These are phyloP conservation scores for Otus scops DNA, from an alignment of 2,797 vertebrate genomes.

Conservation along the genomic window DNA sequence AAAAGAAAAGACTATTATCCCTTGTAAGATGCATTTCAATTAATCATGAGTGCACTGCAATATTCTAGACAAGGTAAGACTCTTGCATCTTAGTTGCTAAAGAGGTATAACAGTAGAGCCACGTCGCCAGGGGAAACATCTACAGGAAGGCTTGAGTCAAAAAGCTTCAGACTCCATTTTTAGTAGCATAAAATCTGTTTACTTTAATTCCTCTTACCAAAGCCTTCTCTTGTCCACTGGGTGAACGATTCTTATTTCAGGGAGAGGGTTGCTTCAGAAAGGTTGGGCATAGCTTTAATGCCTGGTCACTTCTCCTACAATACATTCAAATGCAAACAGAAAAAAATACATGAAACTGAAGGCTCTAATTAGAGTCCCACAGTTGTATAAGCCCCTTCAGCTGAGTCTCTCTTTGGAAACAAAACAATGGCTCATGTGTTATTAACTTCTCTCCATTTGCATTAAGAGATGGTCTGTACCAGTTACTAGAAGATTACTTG, in stretches of 20 bases:
- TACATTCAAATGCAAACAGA: neutral
- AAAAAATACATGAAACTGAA: neutral
- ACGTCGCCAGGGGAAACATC: neutral
- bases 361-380: neutral
- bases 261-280: neutral
- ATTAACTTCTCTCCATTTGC: neutral
- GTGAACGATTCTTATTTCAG: neutral
- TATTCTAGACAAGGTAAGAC: neutral
- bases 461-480: neutral
- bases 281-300: neutral
- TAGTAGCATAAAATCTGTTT: neutral
- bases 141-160: neutral
- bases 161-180: neutral
- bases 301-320: neutral
- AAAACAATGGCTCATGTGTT: constrained; percentile 13
- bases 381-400: constrained; percentile 2
- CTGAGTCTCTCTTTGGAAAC: neutral
- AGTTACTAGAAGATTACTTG: neutral
- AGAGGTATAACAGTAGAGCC: neutral
- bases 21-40: neutral
- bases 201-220: neutral
- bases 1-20: neutral
- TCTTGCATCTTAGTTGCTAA: neutral
- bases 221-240: neutral
- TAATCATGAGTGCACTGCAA: neutral